Evolutionary conservation across 2,113 vertebrate genomes (phyloP).

Genomic region (Grallaria varia): DNA sequence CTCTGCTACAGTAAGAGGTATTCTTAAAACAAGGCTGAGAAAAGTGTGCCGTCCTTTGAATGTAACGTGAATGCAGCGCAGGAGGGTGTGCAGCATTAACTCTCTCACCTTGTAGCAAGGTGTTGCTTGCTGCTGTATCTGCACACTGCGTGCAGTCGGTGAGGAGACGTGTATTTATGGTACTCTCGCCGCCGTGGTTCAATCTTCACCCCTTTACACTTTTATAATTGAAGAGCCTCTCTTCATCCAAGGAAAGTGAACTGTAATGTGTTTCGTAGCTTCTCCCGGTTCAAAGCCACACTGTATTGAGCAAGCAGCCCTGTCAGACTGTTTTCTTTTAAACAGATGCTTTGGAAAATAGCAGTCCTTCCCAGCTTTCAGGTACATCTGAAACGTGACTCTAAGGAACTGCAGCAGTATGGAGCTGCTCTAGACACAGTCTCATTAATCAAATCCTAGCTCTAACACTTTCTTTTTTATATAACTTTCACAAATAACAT

Average conservation of each 20-base stretch:
- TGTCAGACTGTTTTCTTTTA: conserved; percentile 40
- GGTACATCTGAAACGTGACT: not conserved
- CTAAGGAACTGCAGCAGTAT: conserved; percentile 17
- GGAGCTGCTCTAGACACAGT: conserved; percentile 9
- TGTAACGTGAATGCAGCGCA: not conserved
- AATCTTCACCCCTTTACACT: conserved; percentile 26
- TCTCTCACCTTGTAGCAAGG: not conserved
- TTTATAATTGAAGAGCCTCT: conserved; percentile 57
- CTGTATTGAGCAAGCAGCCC: conserved; percentile 7
- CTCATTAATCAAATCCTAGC: conserved; percentile 61
- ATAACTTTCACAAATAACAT: conserved; percentile 51
- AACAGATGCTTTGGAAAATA: conserved; percentile 47
- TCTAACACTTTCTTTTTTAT: not conserved
- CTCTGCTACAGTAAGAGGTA: not conserved
- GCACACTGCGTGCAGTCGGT: not conserved
- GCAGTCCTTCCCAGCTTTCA: conserved; percentile 8
- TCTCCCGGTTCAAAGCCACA: not conserved
- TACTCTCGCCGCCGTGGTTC: not conserved
- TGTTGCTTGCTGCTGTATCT: not conserved
- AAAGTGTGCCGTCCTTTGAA: not conserved
- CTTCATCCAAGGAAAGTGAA: conserved; percentile 44
- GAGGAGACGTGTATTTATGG: not conserved
- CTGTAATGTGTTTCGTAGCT: conserved; percentile 5
- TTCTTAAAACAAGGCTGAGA: conserved; percentile 37
- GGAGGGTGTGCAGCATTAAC: not conserved